Evolutionary conservation across 1,140 invertebrate genomes (phyloP).

Genomic region (Latrodectus geometricus): DNA sequence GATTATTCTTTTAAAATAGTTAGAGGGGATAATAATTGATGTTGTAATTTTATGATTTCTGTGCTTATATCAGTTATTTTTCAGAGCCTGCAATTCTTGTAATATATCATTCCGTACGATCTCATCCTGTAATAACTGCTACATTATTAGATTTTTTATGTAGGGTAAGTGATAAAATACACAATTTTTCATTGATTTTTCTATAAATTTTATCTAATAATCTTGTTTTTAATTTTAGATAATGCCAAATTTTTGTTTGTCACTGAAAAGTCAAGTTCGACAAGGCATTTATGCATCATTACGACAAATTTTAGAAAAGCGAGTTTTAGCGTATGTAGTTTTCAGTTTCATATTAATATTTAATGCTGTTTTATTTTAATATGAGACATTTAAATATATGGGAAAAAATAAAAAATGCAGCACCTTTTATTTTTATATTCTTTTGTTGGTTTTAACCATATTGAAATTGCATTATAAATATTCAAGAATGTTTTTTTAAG

Average conservation of each 20-base stretch:
- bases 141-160: slow-evolving; percentile 95
- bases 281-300: slow-evolving; percentile 93
- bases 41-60: too few relatives aligned
- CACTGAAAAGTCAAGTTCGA: slow-evolving; percentile 84
- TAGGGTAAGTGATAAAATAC: slow-evolving; percentile 73
- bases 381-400: too few relatives aligned
- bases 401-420: too few relatives aligned
- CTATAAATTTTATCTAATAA: slow-evolving; percentile 52
- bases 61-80: slow-evolving; percentile 49
- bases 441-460: too few relatives aligned
- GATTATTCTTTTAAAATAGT: too few relatives aligned
- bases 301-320: slow-evolving; percentile 91
- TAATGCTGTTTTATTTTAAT: too few relatives aligned
- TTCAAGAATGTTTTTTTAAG: too few relatives aligned
- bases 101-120: slow-evolving; percentile 97
- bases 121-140: slow-evolving; percentile 94
- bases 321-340: slow-evolving; percentile 79
- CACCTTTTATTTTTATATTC: too few relatives aligned
- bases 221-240: slow-evolving; percentile 74
- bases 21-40: too few relatives aligned
- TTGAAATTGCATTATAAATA: too few relatives aligned
- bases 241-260: slow-evolving; percentile 91
- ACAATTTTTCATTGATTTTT: neutral
- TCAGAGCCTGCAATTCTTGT: slow-evolving; percentile 96
- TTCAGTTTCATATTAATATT: too few relatives aligned